Base-by-base conservation (phyloP, 2,888 invertebrate genomes). In the Melieria picta region DNA sequence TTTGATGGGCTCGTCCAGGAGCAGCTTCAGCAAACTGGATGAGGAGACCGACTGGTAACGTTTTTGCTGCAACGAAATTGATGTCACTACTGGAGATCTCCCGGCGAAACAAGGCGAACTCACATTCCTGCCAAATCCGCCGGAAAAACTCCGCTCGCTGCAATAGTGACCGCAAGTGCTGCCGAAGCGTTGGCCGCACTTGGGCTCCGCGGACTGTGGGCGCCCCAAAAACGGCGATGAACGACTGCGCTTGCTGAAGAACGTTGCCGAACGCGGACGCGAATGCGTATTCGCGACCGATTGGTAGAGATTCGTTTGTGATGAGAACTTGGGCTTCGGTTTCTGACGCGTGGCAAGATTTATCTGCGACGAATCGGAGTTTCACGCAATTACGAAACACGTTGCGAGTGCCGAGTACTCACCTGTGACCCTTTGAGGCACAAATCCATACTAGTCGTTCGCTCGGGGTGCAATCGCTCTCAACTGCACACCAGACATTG, bases 391-490 rank as follows among this genome's bases (percentile, higher is more conserved):
- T 30, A 30, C 30, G 30, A 30, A 30, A 30, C 30, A 30, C 1
- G 30, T 30, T 30, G 30, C 30, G 30, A 30, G 30, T 30, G 30
- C 1, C 30, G 30, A 30, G 1, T 16, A 75, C 79, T 76, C 73
- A 86, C 87, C 83, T 87, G 87, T 48, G 87, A 87, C 74, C 87
- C 87, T 75, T 78, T 78, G 67, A 87, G 83, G 81, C 85, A 83
- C 80, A 87, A 84, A 83, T 87, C 87, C 87, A 87, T 87, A 81
- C 81, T 85, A 83, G 70, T 7, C 7, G 7, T 52, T 45, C 30
- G 30, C 1, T 30, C 30, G 30, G 30, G 30, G 3, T 30, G 30
- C 30, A 30, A 30, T 30, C 30, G 30, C 30, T 30, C 30, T 30
- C 30, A 30, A 30, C 30, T 30, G 30, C 30, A 30, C 30, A 30